Percentiles rank a stretch among this genome's conserved stretches.
Evolutionary conservation across 37 sponge, comb jelly and placozoan species (phyloP).

Genomic region (Chondrosia reniformis): DNA sequence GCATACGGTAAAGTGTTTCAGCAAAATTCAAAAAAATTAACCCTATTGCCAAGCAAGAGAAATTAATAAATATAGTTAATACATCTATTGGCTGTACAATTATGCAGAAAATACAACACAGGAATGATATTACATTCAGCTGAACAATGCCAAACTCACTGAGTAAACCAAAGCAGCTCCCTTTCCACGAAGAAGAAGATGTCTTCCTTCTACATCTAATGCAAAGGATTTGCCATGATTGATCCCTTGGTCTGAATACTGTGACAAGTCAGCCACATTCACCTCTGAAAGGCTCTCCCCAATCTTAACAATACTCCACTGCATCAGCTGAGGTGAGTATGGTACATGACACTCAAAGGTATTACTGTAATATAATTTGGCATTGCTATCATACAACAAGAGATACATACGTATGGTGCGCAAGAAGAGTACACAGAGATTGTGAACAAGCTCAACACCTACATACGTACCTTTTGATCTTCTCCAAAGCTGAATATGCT

Average conservation of each 20-base stretch:
- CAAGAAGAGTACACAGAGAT: not conserved
- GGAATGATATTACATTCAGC: not conserved
- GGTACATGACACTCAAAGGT: not conserved
- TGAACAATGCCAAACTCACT: conserved; percentile 4
- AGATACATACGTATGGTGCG: not conserved
- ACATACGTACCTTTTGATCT: conserved; percentile 26
- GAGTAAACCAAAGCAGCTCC: conserved; percentile 24
- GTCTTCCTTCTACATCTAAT: conserved; percentile 31
- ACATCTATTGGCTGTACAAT: not conserved
- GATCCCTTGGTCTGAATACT: not conserved
- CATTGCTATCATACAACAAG: conserved; percentile 10
- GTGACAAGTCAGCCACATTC: not conserved
- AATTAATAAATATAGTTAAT: not conserved
- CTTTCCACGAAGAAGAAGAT: conserved; percentile 15
- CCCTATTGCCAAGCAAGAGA: not conserved
- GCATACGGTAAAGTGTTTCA: no score
- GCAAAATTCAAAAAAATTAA: no score
- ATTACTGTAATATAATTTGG: conserved; percentile 32
- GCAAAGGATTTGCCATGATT: conserved; percentile 10
- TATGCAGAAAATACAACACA: not conserved
- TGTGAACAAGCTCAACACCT: not conserved
- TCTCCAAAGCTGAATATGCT: conserved; percentile 80
- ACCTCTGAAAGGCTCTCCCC: conserved; percentile 35
- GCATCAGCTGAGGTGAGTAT: conserved; percentile 13
- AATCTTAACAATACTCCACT: conserved; percentile 70